A percentile compares a stretch with the other conserved stretches of the same genome.
Evolutionary conservation across 2,797 vertebrate genomes (phyloP).

Genomic region (Mallotus villosus): DNA sequence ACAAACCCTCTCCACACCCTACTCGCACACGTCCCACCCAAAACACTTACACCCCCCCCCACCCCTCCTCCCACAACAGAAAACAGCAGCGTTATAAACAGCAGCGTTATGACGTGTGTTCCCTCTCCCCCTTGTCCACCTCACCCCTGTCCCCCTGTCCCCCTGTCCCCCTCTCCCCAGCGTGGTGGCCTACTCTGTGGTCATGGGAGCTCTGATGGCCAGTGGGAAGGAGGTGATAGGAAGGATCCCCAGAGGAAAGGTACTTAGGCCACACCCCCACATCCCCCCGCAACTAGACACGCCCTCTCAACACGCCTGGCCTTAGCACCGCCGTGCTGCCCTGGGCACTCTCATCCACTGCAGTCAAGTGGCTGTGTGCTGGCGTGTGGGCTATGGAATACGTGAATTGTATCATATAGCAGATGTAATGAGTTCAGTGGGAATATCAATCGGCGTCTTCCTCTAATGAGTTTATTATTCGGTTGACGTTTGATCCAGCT

Average conservation of each 20-base stretch:
- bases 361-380: no score
- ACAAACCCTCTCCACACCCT: no score
- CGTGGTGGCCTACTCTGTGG: slow-evolving; percentile 93
- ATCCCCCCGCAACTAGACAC: no score
- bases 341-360: no score
- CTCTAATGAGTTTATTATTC: background rate
- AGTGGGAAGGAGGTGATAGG: slow-evolving; percentile 94
- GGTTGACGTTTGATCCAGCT: slow-evolving; percentile 71
- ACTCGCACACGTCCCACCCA: background rate
- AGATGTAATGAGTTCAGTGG: background rate
- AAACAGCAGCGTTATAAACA: no score
- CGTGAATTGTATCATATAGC: background rate
- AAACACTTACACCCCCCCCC: no score
- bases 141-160: background rate
- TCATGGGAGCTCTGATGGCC: slow-evolving; percentile 96
- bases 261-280: slow-evolving; percentile 30
- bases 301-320: no score
- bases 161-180: slow-evolving; percentile 60
- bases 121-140: background rate
- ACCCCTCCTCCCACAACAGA: no score
- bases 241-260: slow-evolving; percentile 96
- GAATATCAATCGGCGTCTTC: background rate
- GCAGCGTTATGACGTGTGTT: no score
- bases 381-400: no score
- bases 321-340: no score